Evolutionary conservation across 2,888 invertebrate genomes (phyloP).

Genomic region (Malthinus flaveolus): DNA sequence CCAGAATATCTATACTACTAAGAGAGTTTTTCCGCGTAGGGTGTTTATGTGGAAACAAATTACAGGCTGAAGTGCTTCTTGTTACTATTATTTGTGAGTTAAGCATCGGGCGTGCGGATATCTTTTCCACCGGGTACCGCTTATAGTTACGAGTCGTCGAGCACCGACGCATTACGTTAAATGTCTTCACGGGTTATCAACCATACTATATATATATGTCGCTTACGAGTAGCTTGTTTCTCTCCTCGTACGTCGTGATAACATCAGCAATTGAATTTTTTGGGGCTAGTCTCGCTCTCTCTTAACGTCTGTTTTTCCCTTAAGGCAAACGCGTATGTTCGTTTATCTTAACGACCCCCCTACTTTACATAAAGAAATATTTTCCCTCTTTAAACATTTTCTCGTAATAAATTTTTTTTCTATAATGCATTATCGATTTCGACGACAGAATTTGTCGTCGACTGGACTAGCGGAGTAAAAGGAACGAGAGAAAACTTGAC

Average conservation of each 20-base stretch:
- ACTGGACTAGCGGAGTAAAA: slow-evolving; percentile 10
- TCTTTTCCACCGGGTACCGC: slow-evolving; percentile 7
- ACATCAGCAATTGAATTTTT: slow-evolving; percentile 33
- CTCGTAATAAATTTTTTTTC: slow-evolving; percentile 4
- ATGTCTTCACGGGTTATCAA: slow-evolving; percentile 42
- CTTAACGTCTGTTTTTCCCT: slow-evolving; percentile 7
- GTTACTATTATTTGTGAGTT: slow-evolving; percentile 31
- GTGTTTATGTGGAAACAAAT: slow-evolving; percentile 42
- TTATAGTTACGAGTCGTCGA: slow-evolving; percentile 19
- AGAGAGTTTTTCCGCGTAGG: slow-evolving; percentile 40
- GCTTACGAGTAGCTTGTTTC: slow-evolving; percentile 37
- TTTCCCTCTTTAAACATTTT: slow-evolving; percentile 22
- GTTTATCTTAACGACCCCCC: slow-evolving; percentile 39
- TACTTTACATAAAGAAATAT: background rate
- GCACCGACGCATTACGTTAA: slow-evolving; percentile 34
- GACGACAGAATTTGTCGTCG: slow-evolving; percentile 18
- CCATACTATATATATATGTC: slow-evolving; percentile 32
- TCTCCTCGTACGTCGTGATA: slow-evolving; percentile 34
- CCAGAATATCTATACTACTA: slow-evolving; percentile 47
- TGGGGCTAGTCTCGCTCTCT: slow-evolving; percentile 28
- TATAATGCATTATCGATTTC: slow-evolving; percentile 28
- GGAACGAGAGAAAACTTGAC: slow-evolving; percentile 23
- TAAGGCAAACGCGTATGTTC: slow-evolving; percentile 23
- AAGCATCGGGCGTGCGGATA: slow-evolving; percentile 25
- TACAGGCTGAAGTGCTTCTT: slow-evolving; percentile 36